Base-by-base conservation (phyloP, 1,140 invertebrate species). In the Lordiphosa clarofinis region DNA sequence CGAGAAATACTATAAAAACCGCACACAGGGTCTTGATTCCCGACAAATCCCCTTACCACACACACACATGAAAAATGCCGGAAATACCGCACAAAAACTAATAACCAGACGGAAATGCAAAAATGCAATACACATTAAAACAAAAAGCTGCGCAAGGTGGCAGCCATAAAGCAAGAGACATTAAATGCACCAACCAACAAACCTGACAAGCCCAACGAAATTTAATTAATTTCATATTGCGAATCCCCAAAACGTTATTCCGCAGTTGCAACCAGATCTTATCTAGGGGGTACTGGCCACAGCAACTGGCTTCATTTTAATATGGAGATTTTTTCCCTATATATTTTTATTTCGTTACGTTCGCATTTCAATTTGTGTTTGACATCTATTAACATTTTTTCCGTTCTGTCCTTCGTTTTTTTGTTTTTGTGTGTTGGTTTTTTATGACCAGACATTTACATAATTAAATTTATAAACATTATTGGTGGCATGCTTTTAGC, bases 381-480 rank as follows among this genome's bases (percentile, higher is more conserved):
- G 76, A 81, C 76, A 76, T 81, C 76, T 81, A 81, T 81, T 81
- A 82, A 64, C 60, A 72, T 82, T 81, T 61, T 36, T 28, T 46
- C 3, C 44, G 24, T 5, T 11, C 15, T 33, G 12, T 24, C 28
- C 28, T 36, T 19, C 21, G 15, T 19, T 40, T 6, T 42, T 54
- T 28, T 38, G 9, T 40, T 9, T 42, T 12, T 35, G n/a, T 42
- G 47, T 35, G 15, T 33, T 28, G 37, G 15, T 68, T 79, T 81
- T 75, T 75, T 82, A 72, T 64, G 39, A 40, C 58, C 67, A 39
- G 73, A 55, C 76, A 81, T 81, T 81, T 81, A 82, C 76, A 82
- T 81, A 81, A 81, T 82, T 81, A 81, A 76, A 81, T 81, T 82
- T 81, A 76, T 82, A 81, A 82, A 82, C 67, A 72, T 82, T 82